phyloP scores from a whole-genome alignment of 2,113 vertebrate species.

The Embiotoca jacksoni region DNA sequence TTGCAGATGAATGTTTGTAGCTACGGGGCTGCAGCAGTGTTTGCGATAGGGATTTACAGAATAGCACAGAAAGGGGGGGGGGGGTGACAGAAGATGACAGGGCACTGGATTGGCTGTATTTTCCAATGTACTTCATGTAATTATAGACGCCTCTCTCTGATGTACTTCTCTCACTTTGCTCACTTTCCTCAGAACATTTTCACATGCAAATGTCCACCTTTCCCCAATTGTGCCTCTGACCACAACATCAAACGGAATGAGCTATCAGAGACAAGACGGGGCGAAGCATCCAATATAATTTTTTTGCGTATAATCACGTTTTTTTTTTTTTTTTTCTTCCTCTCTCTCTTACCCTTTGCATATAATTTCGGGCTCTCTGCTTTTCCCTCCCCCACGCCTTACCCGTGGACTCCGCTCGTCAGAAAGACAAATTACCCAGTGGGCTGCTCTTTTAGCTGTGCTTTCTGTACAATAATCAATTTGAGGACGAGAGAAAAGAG shows the following conservation, averaged over 20 bases:
- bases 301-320: constrained; percentile 66
- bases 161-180: constrained; percentile 34
- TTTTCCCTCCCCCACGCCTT: constrained; percentile 53
- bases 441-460: constrained; percentile 77
- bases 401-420: constrained; percentile 61
- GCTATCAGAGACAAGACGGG: constrained; percentile 67
- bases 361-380: constrained; percentile 52
- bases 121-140: constrained; percentile 48
- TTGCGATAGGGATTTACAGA: constrained; percentile 55
- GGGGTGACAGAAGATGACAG: constrained; percentile 38
- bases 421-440: constrained; percentile 82
- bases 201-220: constrained; percentile 65
- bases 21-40: constrained; percentile 43
- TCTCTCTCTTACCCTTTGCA: constrained; percentile 43
- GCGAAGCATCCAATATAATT: constrained; percentile 67
- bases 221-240: constrained; percentile 65
- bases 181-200: constrained; percentile 40
- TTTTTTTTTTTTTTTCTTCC: constrained; percentile 63
- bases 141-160: constrained; percentile 59
- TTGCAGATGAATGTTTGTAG: constrained; percentile 64
- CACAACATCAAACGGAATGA: constrained; percentile 83
- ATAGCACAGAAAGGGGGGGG: not conserved
- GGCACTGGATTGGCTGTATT: constrained; percentile 45
- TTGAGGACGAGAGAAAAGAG: constrained; percentile 74
- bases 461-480: constrained; percentile 85